phyloP scores from a whole-genome alignment of 1,140 invertebrate genomes.

The Euwallacea similis region DNA sequence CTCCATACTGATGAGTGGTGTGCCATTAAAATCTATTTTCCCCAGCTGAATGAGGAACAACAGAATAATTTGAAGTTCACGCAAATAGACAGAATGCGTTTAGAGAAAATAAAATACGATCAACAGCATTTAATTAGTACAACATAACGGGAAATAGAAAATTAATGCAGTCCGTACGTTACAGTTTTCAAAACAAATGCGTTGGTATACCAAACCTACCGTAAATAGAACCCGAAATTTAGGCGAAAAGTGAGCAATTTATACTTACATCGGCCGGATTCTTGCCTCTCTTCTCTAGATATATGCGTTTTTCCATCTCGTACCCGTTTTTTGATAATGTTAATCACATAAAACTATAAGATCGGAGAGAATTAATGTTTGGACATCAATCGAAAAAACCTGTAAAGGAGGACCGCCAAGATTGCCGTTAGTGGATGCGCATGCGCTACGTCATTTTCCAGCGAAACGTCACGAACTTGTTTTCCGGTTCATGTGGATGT shows the following conservation, averaged over 20 bases:
- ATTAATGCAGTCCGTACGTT: background rate
- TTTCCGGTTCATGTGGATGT: too few relatives aligned
- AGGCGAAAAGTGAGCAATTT: slow-evolving; percentile 6
- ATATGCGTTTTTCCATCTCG: slow-evolving; percentile 90
- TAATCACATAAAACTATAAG: slow-evolving; percentile 17
- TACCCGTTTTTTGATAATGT: background rate
- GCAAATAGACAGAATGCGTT: too few relatives aligned
- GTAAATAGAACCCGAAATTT: slow-evolving; percentile 16
- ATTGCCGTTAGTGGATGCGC: slow-evolving; percentile 6
- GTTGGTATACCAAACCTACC: slow-evolving; percentile 1
- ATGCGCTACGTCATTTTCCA: slow-evolving; percentile 1
- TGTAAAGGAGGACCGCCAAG: slow-evolving; percentile 22
- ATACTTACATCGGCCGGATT: slow-evolving; percentile 78
- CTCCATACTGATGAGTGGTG: too few relatives aligned
- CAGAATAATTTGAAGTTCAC: background rate
- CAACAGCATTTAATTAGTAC: too few relatives aligned
- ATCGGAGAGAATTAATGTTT: background rate
- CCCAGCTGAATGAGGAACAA: background rate
- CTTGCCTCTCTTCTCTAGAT: slow-evolving; percentile 83
- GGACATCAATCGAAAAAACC: slow-evolving; percentile 20
- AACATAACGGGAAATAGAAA: slow-evolving; percentile 4
- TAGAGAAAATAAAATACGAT: too few relatives aligned
- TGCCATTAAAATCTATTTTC: too few relatives aligned
- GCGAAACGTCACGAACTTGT: too few relatives aligned
- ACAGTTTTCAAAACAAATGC: slow-evolving; percentile 22